phyloP scores from a whole-genome alignment of 1,140 invertebrate species.

The Homalodisca vitripennis region DNA sequence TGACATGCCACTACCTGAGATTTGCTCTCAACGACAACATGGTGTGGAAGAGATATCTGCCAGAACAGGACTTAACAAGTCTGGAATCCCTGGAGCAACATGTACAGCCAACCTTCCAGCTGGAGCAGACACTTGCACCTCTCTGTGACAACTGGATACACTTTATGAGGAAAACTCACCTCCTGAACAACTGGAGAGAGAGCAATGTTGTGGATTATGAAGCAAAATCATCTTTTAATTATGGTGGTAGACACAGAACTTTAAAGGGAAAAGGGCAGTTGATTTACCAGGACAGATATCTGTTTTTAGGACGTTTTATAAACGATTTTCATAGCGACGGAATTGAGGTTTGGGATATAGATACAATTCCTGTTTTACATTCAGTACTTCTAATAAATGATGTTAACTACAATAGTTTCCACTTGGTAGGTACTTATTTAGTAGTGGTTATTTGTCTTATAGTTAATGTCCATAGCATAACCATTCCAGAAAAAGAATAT shows the following conservation, averaged over 20 bases:
- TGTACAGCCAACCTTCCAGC: neutral
- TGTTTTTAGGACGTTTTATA: neutral
- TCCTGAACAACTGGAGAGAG: neutral
- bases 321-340: neutral
- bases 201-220: neutral
- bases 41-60: neutral
- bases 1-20: too few relatives aligned
- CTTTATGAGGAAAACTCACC: neutral
- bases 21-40: neutral
- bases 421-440: neutral
- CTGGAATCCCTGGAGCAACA: neutral
- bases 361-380: neutral
- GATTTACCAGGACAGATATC: neutral
- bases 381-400: neutral
- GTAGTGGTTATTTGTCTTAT: neutral
- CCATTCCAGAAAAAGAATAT: neutral
- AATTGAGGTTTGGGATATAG: neutral
- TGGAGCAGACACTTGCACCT: neutral
- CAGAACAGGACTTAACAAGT: neutral
- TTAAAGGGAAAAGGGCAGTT: neutral
- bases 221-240: neutral
- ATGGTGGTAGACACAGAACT: neutral
- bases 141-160: neutral
- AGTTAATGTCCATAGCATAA: neutral
- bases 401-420: neutral